phyloP scores from a whole-genome alignment of 30 jellyfish, hydroid and myxozoan genomes.

The Turritopsis dohrnii region DNA sequence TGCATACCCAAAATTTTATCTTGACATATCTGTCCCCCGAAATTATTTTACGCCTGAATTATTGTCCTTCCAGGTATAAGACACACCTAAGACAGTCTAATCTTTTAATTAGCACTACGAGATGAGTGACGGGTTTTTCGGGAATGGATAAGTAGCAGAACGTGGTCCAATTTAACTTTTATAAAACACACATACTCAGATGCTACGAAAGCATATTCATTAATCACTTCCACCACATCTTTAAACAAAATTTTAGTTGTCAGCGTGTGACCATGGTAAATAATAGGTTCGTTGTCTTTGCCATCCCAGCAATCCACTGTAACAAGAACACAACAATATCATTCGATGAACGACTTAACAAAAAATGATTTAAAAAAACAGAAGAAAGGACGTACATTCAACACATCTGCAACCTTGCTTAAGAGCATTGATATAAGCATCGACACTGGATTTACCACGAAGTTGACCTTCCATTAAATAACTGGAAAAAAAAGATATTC shows the following conservation, averaged over 20 bases:
- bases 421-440: constrained; percentile 60
- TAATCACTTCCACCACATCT: constrained; percentile 58
- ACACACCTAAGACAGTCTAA: no score
- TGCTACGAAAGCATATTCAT: constrained; percentile 16
- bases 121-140: not conserved
- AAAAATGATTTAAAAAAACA: not conserved
- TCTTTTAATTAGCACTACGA: not conserved
- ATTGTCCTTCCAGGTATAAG: no score
- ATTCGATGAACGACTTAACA: not conserved
- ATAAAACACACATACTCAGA: constrained; percentile 37
- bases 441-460: constrained; percentile 74
- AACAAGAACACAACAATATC: not conserved
- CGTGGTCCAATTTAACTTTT: not conserved
- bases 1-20: no score
- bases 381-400: constrained; percentile 53
- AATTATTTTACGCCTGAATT: no score
- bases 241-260: constrained; percentile 86
- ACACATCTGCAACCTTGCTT: constrained; percentile 81
- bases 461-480: constrained; percentile 69
- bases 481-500: constrained; percentile 16
- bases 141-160: not conserved
- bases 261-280: constrained; percentile 81
- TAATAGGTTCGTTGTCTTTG: constrained; percentile 75
- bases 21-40: no score
- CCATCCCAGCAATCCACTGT: constrained; percentile 98